Evolutionary conservation across 2,113 vertebrate genomes (phyloP).

Genomic region (Podarcis raffonei): DNA sequence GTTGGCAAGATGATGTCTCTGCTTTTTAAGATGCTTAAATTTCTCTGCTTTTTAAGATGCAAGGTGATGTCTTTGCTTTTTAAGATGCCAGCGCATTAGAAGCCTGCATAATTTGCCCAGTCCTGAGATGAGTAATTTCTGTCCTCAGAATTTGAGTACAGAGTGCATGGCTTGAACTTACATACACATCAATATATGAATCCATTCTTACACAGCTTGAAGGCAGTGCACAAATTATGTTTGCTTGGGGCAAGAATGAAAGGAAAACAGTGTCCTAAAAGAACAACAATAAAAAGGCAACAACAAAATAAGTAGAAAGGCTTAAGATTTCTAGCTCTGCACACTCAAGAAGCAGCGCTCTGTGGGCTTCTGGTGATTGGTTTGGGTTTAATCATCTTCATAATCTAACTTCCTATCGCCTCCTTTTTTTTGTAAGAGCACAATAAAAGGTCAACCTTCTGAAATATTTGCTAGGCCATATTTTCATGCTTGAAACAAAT

Average conservation of each 20-base stretch:
- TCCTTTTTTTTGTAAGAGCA: constrained; percentile 43
- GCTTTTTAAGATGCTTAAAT: too few species aligned
- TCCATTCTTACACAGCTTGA: not conserved
- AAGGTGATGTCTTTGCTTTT: too few species aligned
- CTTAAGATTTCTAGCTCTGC: not conserved
- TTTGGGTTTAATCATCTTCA: constrained; percentile 32
- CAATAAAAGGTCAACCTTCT: constrained; percentile 73
- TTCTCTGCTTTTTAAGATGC: too few species aligned
- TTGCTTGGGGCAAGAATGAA: not conserved
- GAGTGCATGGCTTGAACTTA: not conserved
- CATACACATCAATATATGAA: too few species aligned
- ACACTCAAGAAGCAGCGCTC: too few species aligned
- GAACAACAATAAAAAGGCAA: not conserved
- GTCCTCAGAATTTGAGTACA: not conserved
- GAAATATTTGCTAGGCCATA: constrained; percentile 74
- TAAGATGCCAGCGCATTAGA: too few species aligned
- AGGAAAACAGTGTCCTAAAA: not conserved
- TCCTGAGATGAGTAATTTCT: not conserved
- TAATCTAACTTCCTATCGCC: constrained; percentile 44
- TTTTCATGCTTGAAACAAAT: constrained; percentile 76
- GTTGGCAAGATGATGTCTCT: too few species aligned
- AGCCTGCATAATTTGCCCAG: not conserved
- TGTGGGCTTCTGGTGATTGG: constrained; percentile 20
- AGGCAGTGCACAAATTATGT: not conserved
- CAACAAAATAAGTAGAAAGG: not conserved